Evolutionary conservation across 2,113 vertebrate genomes (phyloP).

Genomic region (Scomber scombrus): DNA sequence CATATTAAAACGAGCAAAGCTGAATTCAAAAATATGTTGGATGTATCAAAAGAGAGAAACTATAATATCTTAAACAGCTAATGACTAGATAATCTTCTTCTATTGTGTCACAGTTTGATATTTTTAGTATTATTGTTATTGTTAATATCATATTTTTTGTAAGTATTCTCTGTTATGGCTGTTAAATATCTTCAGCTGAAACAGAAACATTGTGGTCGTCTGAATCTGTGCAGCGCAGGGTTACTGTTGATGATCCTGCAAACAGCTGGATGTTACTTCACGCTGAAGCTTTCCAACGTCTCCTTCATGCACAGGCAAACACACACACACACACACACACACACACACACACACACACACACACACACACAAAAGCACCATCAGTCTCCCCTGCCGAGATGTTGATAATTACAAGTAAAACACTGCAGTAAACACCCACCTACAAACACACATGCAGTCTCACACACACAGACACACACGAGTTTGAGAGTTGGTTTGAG

Average conservation of each 20-base stretch:
- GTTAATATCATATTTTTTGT: neutral
- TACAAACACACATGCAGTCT: slow-evolving; percentile 26
- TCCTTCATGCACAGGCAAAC: neutral
- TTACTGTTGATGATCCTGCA: slow-evolving; percentile 42
- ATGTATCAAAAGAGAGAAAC: neutral
- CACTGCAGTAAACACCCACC: slow-evolving; percentile 63
- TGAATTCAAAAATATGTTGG: neutral
- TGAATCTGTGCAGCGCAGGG: slow-evolving; percentile 15
- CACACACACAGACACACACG: slow-evolving; percentile 22
- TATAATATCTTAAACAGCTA: too few relatives aligned
- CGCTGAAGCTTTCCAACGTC: slow-evolving; percentile 22
- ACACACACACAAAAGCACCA: slow-evolving; percentile 35
- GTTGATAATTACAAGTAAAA: slow-evolving; percentile 73
- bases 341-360: slow-evolving; percentile 11
- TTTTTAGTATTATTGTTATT: neutral
- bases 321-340: slow-evolving; percentile 32
- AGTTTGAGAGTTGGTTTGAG: neutral
- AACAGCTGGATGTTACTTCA: slow-evolving; percentile 63
- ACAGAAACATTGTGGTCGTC: neutral
- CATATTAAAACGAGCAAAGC: too few relatives aligned
- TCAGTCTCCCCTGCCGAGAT: slow-evolving; percentile 58
- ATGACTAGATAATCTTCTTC: too few relatives aligned
- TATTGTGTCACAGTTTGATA: neutral
- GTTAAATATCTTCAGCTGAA: neutral
- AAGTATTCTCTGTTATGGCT: neutral